Evolutionary conservation across 2,113 vertebrate genomes (phyloP).

Genomic region (Dermatemys mawii): DNA sequence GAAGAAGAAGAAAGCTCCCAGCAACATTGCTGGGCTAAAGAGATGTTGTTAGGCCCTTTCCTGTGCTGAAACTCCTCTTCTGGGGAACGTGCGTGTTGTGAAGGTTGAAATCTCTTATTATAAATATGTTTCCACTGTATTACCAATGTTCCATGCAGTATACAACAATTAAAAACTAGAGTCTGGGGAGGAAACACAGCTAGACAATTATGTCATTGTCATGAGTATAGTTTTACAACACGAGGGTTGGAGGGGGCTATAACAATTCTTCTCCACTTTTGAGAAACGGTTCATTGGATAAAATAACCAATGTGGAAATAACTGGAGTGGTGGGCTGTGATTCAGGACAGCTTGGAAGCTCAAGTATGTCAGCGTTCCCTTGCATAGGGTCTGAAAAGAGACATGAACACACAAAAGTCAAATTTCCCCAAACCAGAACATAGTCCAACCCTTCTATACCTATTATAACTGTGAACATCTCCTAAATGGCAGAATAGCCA

Average conservation of each 20-base stretch:
- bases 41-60: neutral
- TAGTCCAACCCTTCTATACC: neutral
- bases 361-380: neutral
- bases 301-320: neutral
- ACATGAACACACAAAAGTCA: neutral
- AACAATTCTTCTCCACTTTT: neutral
- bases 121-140: neutral
- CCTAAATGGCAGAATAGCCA: neutral
- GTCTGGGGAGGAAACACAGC: neutral
- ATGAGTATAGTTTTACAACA: neutral
- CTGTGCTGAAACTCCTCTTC: neutral
- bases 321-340: neutral
- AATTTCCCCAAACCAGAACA: neutral
- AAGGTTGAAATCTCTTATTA: neutral
- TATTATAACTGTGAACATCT: neutral
- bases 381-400: neutral
- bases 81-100: neutral
- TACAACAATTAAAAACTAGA: neutral
- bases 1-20: neutral
- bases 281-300: neutral
- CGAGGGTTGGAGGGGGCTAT: neutral
- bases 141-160: neutral
- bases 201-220: neutral
- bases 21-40: neutral
- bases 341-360: neutral